Conservation (phyloP, 2,113 vertebrate species). For the Rhodinocichla rosea region DNA sequence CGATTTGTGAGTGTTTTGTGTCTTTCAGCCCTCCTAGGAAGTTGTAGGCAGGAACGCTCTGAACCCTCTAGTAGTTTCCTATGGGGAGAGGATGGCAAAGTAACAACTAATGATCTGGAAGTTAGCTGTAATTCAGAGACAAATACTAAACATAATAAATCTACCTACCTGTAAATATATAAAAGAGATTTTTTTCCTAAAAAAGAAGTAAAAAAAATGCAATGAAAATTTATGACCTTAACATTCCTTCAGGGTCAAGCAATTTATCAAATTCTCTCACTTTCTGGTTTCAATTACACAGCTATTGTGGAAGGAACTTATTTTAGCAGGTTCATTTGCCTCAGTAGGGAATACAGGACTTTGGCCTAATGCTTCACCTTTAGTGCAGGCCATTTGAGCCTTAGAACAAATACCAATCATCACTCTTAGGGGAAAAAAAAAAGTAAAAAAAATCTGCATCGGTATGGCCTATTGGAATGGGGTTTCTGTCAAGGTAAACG, state of each 20-base stretch:
- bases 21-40: slow-evolving; percentile 6
- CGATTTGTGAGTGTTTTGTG: slow-evolving; percentile 4
- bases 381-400: slow-evolving; percentile 82
- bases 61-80: slow-evolving; percentile 32
- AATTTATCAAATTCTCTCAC: slow-evolving; percentile 99
- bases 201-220: slow-evolving; percentile 72
- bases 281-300: slow-evolving; percentile 99
- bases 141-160: slow-evolving; percentile 77
- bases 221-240: slow-evolving; percentile 96
- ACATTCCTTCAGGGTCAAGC: slow-evolving; percentile 98
- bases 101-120: slow-evolving; percentile 55
- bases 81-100: background rate
- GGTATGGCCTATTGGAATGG: slow-evolving; percentile 76
- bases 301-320: slow-evolving; percentile 93
- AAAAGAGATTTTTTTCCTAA: slow-evolving; percentile 29
- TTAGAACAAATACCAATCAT: slow-evolving; percentile 87
- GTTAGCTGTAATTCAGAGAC: slow-evolving; percentile 62
- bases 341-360: slow-evolving; percentile 91
- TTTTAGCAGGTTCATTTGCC: slow-evolving; percentile 99
- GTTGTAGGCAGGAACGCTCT: background rate
- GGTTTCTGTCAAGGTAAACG: slow-evolving; percentile 84
- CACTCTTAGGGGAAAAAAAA: slow-evolving; percentile 72
- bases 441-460: slow-evolving; percentile 72
- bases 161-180: background rate
- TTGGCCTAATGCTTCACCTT: slow-evolving; percentile 85